A percentile compares a stretch with the other conserved stretches of the same genome.
phyloP scores from a whole-genome alignment of 1,140 invertebrate genomes.

The Euwallacea similis region DNA sequence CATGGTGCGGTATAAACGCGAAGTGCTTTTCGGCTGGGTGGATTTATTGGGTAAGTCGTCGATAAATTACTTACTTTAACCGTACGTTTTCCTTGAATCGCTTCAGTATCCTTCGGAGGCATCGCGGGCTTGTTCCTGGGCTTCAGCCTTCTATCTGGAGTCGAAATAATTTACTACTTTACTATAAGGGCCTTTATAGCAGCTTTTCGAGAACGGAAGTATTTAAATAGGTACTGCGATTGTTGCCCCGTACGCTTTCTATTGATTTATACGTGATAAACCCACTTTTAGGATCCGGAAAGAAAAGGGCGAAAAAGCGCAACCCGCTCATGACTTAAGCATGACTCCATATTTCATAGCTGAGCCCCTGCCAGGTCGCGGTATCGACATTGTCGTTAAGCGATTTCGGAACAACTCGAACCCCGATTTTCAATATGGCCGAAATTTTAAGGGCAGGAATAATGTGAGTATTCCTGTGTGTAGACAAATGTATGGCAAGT shows the following conservation, averaged over 20 bases:
- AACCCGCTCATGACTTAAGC: slow-evolving; percentile 46
- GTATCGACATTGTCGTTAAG: slow-evolving; percentile 39
- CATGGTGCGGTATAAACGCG: slow-evolving; percentile 71
- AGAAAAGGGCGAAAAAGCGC: slow-evolving; percentile 36
- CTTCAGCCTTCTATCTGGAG: slow-evolving; percentile 70
- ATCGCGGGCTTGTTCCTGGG: slow-evolving; percentile 76
- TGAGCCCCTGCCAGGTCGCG: slow-evolving; percentile 39
- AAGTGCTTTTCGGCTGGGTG: slow-evolving; percentile 77
- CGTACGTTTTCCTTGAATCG: too few relatives aligned
- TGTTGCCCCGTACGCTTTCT: not conserved
- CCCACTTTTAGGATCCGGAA: slow-evolving; percentile 28
- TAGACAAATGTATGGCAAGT: not conserved
- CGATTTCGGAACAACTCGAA: slow-evolving; percentile 1
- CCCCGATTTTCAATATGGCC: slow-evolving; percentile 1
- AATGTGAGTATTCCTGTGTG: slow-evolving; percentile 14
- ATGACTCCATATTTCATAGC: slow-evolving; percentile 48
- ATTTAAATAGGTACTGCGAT: slow-evolving; percentile 38
- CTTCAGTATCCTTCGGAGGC: slow-evolving; percentile 69
- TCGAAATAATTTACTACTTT: slow-evolving; percentile 75
- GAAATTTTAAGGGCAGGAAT: not conserved
- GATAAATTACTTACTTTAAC: slow-evolving; percentile 22
- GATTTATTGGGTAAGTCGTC: slow-evolving; percentile 63
- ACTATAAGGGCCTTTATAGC: slow-evolving; percentile 69
- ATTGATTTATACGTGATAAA: not conserved
- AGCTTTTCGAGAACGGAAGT: slow-evolving; percentile 52